Conservation (phyloP, 2,888 invertebrate species). For the Morpho helenor region DNA sequence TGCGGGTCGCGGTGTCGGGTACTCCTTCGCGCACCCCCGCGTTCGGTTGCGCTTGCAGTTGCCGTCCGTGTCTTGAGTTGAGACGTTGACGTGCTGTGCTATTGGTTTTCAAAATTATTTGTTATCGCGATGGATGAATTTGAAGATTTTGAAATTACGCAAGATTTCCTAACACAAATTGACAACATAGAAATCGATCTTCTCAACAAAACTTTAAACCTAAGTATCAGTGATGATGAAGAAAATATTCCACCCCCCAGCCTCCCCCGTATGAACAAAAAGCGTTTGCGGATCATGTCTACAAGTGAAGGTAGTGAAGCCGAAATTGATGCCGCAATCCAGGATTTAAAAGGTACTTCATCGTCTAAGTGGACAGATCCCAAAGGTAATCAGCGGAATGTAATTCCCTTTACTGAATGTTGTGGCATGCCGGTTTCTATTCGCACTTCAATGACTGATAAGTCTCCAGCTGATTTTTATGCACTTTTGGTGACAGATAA, state of each 20-base stretch:
- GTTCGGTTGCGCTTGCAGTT: conserved; percentile 18
- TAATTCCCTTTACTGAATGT: conserved; percentile 33
- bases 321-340: conserved; percentile 25
- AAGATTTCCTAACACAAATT: conserved; percentile 25
- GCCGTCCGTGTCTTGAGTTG: too few species aligned
- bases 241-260: conserved; percentile 19
- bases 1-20: conserved; percentile 28
- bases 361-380: conserved; percentile 26
- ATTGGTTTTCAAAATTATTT: conserved; percentile 14
- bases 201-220: conserved; percentile 26
- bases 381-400: conserved; percentile 29
- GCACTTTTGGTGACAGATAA: conserved; percentile 27
- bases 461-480: conserved; percentile 27
- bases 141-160: conserved; percentile 27
- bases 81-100: conserved; percentile 15
- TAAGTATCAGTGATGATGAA: conserved; percentile 26
- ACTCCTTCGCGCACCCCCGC: conserved; percentile 11
- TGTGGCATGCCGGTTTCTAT: conserved; percentile 27
- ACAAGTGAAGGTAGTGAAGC: conserved; percentile 23
- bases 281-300: conserved; percentile 20
- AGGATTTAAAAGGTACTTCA: conserved; percentile 21
- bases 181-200: conserved; percentile 30
- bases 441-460: conserved; percentile 24
- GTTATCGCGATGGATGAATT: conserved; percentile 10
- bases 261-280: conserved; percentile 14